Percentiles rank a stretch among this genome's conserved stretches.
These are phyloP conservation scores for Sterrhoptilus dennistouni DNA, from an alignment of 2,113 vertebrate species.

Conservation along the genomic window DNA sequence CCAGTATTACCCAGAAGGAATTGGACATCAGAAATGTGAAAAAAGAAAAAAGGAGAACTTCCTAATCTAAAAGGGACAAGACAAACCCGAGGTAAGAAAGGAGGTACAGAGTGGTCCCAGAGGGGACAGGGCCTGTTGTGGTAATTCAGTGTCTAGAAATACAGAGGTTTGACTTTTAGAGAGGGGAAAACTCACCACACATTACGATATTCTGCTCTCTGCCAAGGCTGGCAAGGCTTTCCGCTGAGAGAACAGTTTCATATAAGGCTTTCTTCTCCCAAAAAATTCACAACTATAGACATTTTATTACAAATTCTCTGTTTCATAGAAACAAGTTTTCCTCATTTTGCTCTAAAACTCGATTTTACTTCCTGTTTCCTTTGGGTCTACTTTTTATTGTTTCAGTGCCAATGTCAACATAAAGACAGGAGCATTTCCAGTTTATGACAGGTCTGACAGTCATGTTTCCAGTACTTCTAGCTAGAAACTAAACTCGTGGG, in stretches of 20 bases:
- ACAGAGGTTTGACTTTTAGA: neutral
- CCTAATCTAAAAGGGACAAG: neutral
- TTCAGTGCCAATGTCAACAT: slow-evolving; percentile 36
- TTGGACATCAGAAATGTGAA: neutral
- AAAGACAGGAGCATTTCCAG: slow-evolving; percentile 45
- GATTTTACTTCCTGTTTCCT: slow-evolving; percentile 29
- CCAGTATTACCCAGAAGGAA: neutral
- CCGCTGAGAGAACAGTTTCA: neutral
- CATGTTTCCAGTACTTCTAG: neutral
- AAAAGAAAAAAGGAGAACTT: neutral
- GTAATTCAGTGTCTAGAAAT: neutral
- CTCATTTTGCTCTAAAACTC: slow-evolving; percentile 15
- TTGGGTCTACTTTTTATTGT: slow-evolving; percentile 14
- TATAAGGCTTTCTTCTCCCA: neutral
- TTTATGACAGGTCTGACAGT: slow-evolving; percentile 9
- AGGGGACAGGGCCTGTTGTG: neutral
- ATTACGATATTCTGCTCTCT: neutral
- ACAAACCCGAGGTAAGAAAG: neutral
- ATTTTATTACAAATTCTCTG: neutral
- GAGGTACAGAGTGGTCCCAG: fast-evolving
- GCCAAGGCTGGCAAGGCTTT: neutral
- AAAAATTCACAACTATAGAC: neutral
- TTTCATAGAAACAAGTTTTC: slow-evolving; percentile 42
- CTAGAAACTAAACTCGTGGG: neutral
- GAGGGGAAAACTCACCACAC: neutral